phyloP scores from a whole-genome alignment of 2,797 vertebrate genomes.

The Zenarchopterus dispar region DNA sequence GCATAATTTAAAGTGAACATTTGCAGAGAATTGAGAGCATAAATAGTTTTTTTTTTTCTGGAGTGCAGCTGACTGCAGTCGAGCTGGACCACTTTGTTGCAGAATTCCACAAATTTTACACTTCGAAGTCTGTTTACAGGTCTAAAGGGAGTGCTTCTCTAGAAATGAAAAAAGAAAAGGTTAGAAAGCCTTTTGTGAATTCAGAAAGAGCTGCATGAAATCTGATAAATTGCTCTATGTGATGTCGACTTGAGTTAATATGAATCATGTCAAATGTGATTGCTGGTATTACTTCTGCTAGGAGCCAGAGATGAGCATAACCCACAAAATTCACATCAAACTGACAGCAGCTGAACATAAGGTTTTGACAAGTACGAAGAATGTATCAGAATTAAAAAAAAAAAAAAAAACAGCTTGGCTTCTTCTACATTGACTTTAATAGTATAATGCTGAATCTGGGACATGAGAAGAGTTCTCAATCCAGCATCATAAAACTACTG shows the following conservation, averaged over 20 bases:
- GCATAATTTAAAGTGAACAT: neutral
- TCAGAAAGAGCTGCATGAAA: conserved; percentile 2
- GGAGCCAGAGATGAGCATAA: neutral
- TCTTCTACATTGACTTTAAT: conserved; percentile 13
- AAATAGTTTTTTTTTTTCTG: neutral
- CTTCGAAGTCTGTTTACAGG: conserved; percentile 8
- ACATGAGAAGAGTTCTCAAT: neutral
- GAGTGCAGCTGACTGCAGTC: neutral
- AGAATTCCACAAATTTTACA: conserved; percentile 1
- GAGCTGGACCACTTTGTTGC: neutral
- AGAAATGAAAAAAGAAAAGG: neutral
- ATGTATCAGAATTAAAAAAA: conserved; percentile 5
- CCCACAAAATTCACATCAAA: conserved; percentile 4
- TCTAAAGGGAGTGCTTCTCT: neutral
- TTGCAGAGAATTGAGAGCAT: neutral
- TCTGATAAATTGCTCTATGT: conserved; percentile 9
- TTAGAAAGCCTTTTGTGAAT: neutral
- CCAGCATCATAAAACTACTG: neutral
- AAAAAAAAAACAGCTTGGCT: neutral
- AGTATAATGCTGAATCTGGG: neutral
- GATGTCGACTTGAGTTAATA: neutral
- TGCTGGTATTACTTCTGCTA: conserved; percentile 8
- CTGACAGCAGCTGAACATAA: conserved; percentile 3
- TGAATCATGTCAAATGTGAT: neutral
- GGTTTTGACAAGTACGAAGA: conserved; percentile 7